Base-by-base conservation (phyloP, 2,888 invertebrate genomes). In the Papilio elwesi region DNA sequence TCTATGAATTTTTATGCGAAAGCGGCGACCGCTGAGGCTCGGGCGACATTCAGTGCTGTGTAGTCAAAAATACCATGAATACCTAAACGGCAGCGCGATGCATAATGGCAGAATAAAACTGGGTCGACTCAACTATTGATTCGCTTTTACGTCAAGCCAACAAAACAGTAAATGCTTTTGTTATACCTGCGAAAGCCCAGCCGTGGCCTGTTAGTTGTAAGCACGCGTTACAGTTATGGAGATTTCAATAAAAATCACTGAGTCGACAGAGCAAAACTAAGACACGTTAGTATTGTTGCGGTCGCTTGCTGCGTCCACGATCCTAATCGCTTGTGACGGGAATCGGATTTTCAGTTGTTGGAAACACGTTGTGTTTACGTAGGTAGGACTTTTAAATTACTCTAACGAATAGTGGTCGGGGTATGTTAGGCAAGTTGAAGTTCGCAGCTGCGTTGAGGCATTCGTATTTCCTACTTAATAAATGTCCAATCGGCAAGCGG, bases 111-210 rank as follows among this genome's bases (percentile, higher is more conserved):
- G 88, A 89, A 88, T 90, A 92, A 91, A 92, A 92, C 91, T 91
- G 88, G 90, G 87, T 85, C 82, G 87, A 81, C 84, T 89, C 90
- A 86, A 91, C 93, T 93, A 92, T 92, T 92, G 93, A 93, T 93
- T 93, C 90, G 88, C 88, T 90, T 92, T 87, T 83, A 85, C 84
- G 89, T 87, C 82, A 85, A 85, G 83, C 81, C 80, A 79, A 79
- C 83, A 88, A 91, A 92, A 90, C 90, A 90, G 85, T 81, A 84
- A 89, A 81, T 80, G 82, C 89, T 83, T 89, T 91, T 93, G 90
- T 85, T 84, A 84, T 84, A 84, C 84, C 85, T 88, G 87, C 86
- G 83, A 86, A 89, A 86, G 85, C 87, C 90, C 87, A 89, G 85
- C 81, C 86, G 84, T 83, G 83, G 85, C 81, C 86, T 85, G 88